Evolutionary conservation across 2,888 invertebrate species (phyloP), one percentile per base, ranked within the genome.

Genomic region (Willowsia nigromaculata): DNA sequence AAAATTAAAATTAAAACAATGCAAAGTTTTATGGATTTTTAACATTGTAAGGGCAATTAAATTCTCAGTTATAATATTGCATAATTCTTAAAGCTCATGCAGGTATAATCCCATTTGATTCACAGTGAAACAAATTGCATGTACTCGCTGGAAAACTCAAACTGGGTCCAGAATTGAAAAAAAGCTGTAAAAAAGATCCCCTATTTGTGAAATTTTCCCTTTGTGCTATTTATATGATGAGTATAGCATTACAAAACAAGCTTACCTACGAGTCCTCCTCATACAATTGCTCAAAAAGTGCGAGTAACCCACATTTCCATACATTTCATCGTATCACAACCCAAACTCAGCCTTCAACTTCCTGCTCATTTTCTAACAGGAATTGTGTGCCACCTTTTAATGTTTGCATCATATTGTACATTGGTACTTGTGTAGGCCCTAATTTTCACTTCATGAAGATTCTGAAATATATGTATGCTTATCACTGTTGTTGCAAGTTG

Each of bases 321-420:
- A 78, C 53, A 78, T 37, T 3, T 53, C n/a, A 1, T 18, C 33
- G n/a, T 78, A 86, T 86, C 86, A 68, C n/a, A 37, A 86, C 65
- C 62, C 40, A 68, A 50, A 53, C 80, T 86, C 86, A 86, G 86
- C 86, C 86, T 86, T 86, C 86, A 56, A 86, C 86, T 86, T 86
- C 86, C 86, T 86, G 85, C 33, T 74, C 53, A 37, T 9, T 56
- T 30, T 30, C 9, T n/a, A n/a, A n/a, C n/a, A n/a, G n/a, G n/a
- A 53, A 30, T 30, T 30, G 30, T n/a, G 18, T 33, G n/a, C 18
- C 11, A 15, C 9, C 4, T 9, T 33, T 68, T 62, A 13, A 78
- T 50, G 71, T 22, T 40, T 68, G 18, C 22, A 68, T 47, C n/a
- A 1, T 65, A 62, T n/a, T n/a, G n/a, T n/a, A n/a, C n/a, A n/a